These are phyloP conservation scores for Echiichthys vipera DNA, from an alignment of 2,797 vertebrate genomes.

Conservation along the genomic window DNA sequence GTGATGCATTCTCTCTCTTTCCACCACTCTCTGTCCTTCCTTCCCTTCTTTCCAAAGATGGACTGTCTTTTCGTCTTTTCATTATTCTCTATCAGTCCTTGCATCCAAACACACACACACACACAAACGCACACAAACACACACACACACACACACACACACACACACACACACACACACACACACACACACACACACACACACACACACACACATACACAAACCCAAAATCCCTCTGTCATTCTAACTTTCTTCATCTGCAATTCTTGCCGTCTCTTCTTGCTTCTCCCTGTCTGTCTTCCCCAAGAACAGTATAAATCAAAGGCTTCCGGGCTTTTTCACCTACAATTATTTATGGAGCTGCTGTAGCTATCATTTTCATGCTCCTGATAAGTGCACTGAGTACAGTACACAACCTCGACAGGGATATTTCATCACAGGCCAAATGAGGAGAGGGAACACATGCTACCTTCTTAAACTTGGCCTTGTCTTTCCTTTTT, in stretches of 20 bases:
- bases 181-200: slow-evolving; percentile 13
- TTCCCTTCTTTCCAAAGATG: slow-evolving; percentile 39
- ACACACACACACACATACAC: slow-evolving; percentile 13
- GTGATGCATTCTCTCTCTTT: slow-evolving; percentile 34
- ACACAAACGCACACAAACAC: too few relatives aligned
- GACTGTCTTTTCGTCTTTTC: slow-evolving; percentile 38
- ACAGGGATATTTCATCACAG: slow-evolving; percentile 59
- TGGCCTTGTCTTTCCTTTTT: slow-evolving; percentile 8
- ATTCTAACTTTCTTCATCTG: slow-evolving; percentile 62
- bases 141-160: too few relatives aligned
- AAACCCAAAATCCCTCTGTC: slow-evolving; percentile 33
- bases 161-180: slow-evolving; percentile 27
- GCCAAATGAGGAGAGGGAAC: slow-evolving; percentile 47
- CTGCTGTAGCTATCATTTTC: slow-evolving; percentile 58
- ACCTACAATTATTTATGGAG: slow-evolving; percentile 68
- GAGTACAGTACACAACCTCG: slow-evolving; percentile 58
- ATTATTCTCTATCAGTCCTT: slow-evolving; percentile 54
- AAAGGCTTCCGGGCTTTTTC: slow-evolving; percentile 43
- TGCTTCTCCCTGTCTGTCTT: slow-evolving; percentile 52
- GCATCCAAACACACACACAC: too few relatives aligned
- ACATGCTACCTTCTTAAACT: slow-evolving; percentile 36
- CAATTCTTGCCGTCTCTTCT: slow-evolving; percentile 36
- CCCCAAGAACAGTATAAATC: slow-evolving; percentile 61
- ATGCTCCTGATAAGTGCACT: slow-evolving; percentile 57
- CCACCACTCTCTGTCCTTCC: background rate